Base-by-base conservation (phyloP, 1,140 invertebrate species). In the Planococcus citri region DNA sequence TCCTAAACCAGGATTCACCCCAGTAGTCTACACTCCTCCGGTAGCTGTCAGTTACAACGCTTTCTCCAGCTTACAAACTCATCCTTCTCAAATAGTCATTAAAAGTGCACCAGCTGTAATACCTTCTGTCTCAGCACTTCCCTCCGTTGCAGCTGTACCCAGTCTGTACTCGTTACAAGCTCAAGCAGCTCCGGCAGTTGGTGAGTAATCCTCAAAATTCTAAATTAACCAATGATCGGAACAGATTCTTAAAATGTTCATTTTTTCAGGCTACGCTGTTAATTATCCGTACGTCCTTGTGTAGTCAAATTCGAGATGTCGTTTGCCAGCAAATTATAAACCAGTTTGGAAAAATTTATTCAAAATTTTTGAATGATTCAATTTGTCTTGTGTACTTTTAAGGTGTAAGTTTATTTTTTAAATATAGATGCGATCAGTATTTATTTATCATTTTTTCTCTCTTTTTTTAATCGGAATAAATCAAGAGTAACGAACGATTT, bases 31-130 rank as follows among this genome's bases (percentile, higher is more conserved):
- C 60, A 64, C 60, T 3, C 25, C 60, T 24, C 60, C 60, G 20
- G 9, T 64, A 20, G 60, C 60, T 22, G 60, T 64, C 4, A 64
- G 60, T 25, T 64, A 64, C 22, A 64, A 64, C 20, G 25, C 60
- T 6, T 64, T 64, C 17, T 64, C 60, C 60, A 64, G 60, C 22
- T 10, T 64, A 17, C 60, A 64, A 64, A 64, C 60, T 25, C 60
- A 64, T 64, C 60, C 60, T 10, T 64, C 60, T 2, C 20, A 10
- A 24, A 20, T 64, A 22, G 25, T 64, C 20, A 9, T 64, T 27
- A 64, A 64, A 27, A 64, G 60, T 25, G 6, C 22, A 3, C 60
- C 60, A 25, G 22, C 60, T 64, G 25, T 64, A 22, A 17, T 64
- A 14, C 22, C 60, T 6, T 3, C 60, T 4, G 3, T 58, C 3